A percentile compares a stretch with the other conserved stretches of the same genome.
phyloP scores from a whole-genome alignment of 2,797 vertebrate genomes.

The Rhabdomys pumilio region DNA sequence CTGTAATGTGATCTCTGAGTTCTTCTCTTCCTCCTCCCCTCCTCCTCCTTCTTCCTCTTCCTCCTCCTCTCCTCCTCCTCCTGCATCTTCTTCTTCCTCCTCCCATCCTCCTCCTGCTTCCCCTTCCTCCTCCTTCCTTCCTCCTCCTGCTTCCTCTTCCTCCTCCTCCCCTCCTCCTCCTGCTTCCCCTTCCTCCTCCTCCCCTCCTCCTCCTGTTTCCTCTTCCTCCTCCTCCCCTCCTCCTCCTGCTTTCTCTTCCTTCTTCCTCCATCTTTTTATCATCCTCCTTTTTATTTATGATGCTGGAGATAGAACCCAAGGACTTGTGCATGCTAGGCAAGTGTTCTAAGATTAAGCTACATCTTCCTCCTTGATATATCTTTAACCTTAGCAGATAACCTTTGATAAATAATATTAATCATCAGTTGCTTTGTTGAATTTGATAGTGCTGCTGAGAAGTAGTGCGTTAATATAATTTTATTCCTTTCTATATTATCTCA shows the following conservation, averaged over 20 bases:
- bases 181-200: no score
- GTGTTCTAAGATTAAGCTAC: neutral
- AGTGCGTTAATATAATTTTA: constrained; percentile 50
- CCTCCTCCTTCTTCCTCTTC: neutral
- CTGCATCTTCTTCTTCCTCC: no score
- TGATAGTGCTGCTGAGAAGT: constrained; percentile 18
- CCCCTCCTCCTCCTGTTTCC: neutral
- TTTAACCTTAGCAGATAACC: constrained; percentile 6
- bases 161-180: neutral
- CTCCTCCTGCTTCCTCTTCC: neutral
- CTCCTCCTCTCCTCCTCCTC: no score
- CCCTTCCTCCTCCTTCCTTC: no score
- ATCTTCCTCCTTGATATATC: neutral
- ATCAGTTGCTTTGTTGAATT: constrained; percentile 40
- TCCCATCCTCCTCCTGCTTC: no score
- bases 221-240: neutral
- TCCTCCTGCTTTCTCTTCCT: neutral
- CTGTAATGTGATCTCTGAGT: neutral
- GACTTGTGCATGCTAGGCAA: neutral
- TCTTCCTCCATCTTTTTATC: neutral
- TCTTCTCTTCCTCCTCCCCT: neutral
- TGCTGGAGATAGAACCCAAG: neutral
- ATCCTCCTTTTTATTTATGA: neutral
- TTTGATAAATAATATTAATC: constrained; percentile 6
- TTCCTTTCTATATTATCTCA: neutral